These are phyloP conservation scores for Watsonalla cultraria DNA, from an alignment of 2,888 invertebrate genomes.

Conservation along the genomic window DNA sequence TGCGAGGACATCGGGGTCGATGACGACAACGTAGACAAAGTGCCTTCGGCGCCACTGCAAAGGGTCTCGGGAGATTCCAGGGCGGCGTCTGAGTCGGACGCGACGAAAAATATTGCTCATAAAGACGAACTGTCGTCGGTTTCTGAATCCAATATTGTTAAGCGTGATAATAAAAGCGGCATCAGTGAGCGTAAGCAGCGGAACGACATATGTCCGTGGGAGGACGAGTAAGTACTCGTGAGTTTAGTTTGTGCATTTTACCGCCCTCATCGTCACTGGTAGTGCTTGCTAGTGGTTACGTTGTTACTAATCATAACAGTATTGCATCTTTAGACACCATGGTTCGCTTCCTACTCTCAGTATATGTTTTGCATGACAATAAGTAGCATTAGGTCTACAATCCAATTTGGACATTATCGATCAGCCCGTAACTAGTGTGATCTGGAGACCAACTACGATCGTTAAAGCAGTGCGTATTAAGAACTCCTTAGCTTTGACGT, in stretches of 20 bases:
- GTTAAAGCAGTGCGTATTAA: too few species aligned
- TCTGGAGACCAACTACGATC: not conserved
- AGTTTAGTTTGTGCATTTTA: conserved; percentile 28
- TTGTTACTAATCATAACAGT: not conserved
- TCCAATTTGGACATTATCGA: not conserved
- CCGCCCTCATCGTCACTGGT: not conserved
- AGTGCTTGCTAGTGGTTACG: not conserved
- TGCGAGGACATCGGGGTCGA: conserved; percentile 84
- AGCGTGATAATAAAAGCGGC: conserved; percentile 59
- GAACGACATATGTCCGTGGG: conserved; percentile 96
- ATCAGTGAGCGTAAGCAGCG: conserved; percentile 72
- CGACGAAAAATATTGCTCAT: conserved; percentile 59
- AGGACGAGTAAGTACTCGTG: conserved; percentile 91
- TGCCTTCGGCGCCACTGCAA: conserved; percentile 64
- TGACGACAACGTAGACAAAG: conserved; percentile 80
- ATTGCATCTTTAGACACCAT: conserved; percentile 5
- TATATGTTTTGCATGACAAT: not conserved
- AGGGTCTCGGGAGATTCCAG: conserved; percentile 42
- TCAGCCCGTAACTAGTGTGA: not conserved
- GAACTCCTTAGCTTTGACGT: too few species aligned
- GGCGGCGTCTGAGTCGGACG: conserved; percentile 55
- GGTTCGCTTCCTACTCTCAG: not conserved
- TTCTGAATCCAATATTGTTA: conserved; percentile 67
- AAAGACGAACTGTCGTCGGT: conserved; percentile 64
- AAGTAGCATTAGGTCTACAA: not conserved